A percentile compares a stretch with the other conserved stretches of the same genome.
These are phyloP conservation scores for Cebidichthys violaceus DNA, from an alignment of 2,113 vertebrate genomes.

Conservation along the genomic window DNA sequence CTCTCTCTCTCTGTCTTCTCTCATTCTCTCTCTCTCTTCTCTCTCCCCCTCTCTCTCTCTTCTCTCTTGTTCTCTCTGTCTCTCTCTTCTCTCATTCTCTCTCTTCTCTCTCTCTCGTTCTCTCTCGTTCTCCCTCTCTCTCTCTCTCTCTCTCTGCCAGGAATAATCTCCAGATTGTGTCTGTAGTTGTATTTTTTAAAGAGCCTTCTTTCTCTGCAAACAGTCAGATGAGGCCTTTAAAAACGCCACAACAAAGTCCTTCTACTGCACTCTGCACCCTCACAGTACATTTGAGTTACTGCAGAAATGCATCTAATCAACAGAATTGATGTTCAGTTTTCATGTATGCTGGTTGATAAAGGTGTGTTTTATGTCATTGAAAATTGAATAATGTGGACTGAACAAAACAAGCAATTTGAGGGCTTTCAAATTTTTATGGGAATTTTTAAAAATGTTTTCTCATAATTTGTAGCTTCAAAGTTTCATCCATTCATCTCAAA, in stretches of 20 bases:
- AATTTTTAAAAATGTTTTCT: background rate
- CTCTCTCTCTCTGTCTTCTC: no score
- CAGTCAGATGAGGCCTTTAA: background rate
- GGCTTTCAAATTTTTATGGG: background rate
- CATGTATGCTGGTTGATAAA: background rate
- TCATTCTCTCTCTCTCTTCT: no score
- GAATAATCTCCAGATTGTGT: slow-evolving; percentile 52
- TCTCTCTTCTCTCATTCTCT: no score
- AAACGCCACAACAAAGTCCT: background rate
- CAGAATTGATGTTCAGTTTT: background rate
- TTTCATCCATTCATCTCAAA: background rate
- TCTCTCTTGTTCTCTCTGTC: no score
- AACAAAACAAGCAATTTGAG: background rate
- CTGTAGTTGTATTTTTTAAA: slow-evolving; percentile 26
- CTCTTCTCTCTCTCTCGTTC: no score
- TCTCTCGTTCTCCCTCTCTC: no score
- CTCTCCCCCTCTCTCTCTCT: no score
- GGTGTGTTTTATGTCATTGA: background rate
- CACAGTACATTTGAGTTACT: background rate
- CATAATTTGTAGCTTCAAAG: background rate
- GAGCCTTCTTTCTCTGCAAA: slow-evolving; percentile 13
- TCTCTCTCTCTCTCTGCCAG: background rate
- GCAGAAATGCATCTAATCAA: background rate
- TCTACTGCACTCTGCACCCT: background rate
- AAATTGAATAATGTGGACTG: background rate